Percentiles rank a stretch among this genome's conserved stretches.
These are phyloP conservation scores for Gopherus flavomarginatus DNA, from an alignment of 2,113 vertebrate genomes.

Conservation along the genomic window DNA sequence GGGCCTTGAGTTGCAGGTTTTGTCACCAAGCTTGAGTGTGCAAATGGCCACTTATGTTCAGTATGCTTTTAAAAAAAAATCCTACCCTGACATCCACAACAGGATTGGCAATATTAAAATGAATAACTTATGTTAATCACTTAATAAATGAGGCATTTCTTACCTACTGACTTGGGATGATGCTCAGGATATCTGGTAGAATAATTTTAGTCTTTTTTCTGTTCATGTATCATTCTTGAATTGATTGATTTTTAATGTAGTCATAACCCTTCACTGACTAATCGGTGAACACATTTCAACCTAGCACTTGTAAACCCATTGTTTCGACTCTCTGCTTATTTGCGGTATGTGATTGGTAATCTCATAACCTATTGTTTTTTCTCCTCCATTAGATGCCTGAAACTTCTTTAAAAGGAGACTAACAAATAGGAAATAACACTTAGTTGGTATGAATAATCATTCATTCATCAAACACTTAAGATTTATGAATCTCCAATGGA, in stretches of 20 bases:
- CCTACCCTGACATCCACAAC: not conserved
- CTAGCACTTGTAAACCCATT: conserved; percentile 25
- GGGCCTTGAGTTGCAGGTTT: not conserved
- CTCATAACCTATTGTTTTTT: not conserved
- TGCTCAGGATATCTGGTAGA: not conserved
- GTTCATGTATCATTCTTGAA: conserved; percentile 20
- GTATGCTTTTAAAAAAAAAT: not conserved
- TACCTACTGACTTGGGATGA: conserved; percentile 3
- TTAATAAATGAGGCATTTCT: not conserved
- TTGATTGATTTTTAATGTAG: conserved; percentile 31
- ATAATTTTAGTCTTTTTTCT: not conserved
- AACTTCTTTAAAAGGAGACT: not conserved
- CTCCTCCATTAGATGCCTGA: not conserved
- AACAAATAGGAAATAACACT: not conserved
- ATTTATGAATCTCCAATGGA: not conserved
- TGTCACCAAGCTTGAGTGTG: not conserved
- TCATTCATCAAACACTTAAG: not conserved
- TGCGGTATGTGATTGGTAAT: not conserved
- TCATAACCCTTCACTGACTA: not conserved
- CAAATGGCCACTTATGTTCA: not conserved
- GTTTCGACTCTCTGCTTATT: conserved; percentile 12
- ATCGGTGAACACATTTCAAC: conserved; percentile 29
- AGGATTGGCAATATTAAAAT: conserved; percentile 8
- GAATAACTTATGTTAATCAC: conserved; percentile 11
- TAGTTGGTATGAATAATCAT: conserved; percentile 18